phyloP scores from a whole-genome alignment of 1,140 invertebrate genomes.

The Trissolcus basalis region DNA sequence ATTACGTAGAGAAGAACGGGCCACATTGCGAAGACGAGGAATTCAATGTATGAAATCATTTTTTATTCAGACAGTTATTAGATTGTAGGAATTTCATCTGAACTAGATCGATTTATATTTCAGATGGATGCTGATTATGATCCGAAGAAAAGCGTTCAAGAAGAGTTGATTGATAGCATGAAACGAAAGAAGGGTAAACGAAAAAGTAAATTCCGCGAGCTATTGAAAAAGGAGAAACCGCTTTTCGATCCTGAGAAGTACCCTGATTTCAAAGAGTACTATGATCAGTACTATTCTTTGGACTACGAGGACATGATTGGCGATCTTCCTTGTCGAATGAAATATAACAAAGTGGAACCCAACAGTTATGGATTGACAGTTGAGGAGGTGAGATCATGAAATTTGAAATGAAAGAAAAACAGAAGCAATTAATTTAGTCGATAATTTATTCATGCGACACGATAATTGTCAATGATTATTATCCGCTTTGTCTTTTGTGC shows the following conservation, averaged over 20 bases:
- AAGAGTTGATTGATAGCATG: constrained; percentile 79
- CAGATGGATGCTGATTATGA: constrained; percentile 94
- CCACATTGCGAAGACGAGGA: constrained; percentile 86
- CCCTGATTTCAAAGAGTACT: constrained; percentile 89
- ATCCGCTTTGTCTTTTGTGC: constrained; percentile 4
- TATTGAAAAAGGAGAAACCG: constrained; percentile 84
- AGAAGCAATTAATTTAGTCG: background rate
- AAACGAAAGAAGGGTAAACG: constrained; percentile 80
- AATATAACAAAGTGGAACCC: constrained; percentile 91
- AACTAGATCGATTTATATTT: constrained; percentile 47
- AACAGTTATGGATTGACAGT: constrained; percentile 94
- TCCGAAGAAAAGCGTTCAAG: constrained; percentile 77
- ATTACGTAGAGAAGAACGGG: constrained; percentile 63
- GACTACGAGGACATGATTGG: constrained; percentile 97
- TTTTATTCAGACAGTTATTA: background rate
- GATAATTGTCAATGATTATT: background rate
- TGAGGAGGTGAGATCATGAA: constrained; percentile 83
- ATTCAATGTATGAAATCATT: constrained; percentile 82
- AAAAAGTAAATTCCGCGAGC: constrained; percentile 83
- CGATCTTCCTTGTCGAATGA: constrained; percentile 93
- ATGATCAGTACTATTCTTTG: constrained; percentile 95
- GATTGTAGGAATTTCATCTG: background rate
- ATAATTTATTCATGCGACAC: background rate
- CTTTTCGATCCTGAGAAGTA: constrained; percentile 85
- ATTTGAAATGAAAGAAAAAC: background rate